Evolutionary conservation across 2,113 vertebrate genomes (phyloP).

Genomic region (Chaetodon auriga): DNA sequence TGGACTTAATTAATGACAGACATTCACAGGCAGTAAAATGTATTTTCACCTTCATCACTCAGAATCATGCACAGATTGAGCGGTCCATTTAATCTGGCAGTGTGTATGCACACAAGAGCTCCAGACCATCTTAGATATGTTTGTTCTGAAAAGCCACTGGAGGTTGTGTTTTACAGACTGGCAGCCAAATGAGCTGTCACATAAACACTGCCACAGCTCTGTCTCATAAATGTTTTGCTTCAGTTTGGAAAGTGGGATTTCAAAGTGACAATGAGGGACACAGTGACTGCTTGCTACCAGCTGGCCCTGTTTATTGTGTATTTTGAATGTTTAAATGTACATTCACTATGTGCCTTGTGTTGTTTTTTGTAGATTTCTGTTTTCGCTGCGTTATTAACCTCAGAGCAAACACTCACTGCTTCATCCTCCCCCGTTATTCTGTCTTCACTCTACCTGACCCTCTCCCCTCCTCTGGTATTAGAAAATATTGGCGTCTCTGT

Average conservation of each 20-base stretch:
- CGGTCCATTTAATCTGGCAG: slow-evolving; percentile 6
- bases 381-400: slow-evolving; percentile 17
- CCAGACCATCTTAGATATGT: slow-evolving; percentile 25
- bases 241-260: slow-evolving; percentile 29
- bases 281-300: slow-evolving; percentile 11
- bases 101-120: not conserved
- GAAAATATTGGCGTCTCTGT: slow-evolving; percentile 18
- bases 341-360: not conserved
- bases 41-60: not conserved
- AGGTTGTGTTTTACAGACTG: slow-evolving; percentile 44
- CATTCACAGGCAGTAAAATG: slow-evolving; percentile 13
- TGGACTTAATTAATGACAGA: slow-evolving; percentile 7
- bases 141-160: slow-evolving; percentile 29
- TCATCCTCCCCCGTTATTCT: not conserved
- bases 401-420: not conserved
- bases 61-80: slow-evolving; percentile 15
- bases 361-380: slow-evolving; percentile 3
- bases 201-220: slow-evolving; percentile 31
- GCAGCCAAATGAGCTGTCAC: slow-evolving; percentile 48
- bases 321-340: slow-evolving; percentile 15
- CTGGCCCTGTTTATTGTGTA: slow-evolving; percentile 1
- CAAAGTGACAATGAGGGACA: slow-evolving; percentile 15
- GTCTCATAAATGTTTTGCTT: slow-evolving; percentile 46
- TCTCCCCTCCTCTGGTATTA: slow-evolving; percentile 5
- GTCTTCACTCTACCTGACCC: slow-evolving; percentile 28